These are phyloP conservation scores for Saguinus imperator DNA, from an alignment of 2,113 vertebrate genomes.

Conservation along the genomic window DNA sequence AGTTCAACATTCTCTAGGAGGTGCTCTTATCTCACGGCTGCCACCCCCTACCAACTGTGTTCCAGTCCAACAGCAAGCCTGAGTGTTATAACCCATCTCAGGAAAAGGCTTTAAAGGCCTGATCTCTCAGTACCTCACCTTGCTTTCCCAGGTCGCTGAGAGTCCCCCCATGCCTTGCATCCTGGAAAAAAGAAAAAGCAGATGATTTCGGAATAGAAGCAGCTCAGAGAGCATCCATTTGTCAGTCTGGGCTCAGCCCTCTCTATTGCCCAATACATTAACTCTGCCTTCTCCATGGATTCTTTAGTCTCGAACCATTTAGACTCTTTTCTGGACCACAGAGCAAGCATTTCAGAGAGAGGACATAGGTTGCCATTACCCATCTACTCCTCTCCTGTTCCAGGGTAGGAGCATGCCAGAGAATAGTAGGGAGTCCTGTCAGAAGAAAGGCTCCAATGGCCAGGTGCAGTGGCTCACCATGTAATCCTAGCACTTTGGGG, in stretches of 20 bases:
- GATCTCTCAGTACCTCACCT: slow-evolving; percentile 84
- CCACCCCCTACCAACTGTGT: neutral
- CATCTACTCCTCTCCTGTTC: neutral
- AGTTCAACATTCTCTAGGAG: slow-evolving; percentile 18
- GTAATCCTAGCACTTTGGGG: neutral
- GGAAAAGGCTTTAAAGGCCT: neutral
- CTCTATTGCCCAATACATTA: neutral
- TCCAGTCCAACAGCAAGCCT: neutral
- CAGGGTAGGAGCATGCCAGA: neutral
- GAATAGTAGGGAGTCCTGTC: neutral
- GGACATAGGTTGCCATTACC: neutral
- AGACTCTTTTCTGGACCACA: slow-evolving; percentile 25
- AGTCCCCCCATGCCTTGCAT: slow-evolving; percentile 82
- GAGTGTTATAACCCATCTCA: neutral
- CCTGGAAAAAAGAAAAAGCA: slow-evolving; percentile 79
- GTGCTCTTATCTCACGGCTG: neutral
- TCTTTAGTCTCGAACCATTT: neutral
- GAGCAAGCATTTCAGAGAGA: slow-evolving; percentile 10
- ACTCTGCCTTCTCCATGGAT: neutral
- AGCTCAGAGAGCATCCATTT: neutral
- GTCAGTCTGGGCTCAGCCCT: neutral
- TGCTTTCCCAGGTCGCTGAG: slow-evolving; percentile 92
- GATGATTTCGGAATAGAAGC: slow-evolving; percentile 2
- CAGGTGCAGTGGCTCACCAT: neutral
- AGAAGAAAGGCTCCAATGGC: neutral